Evolutionary conservation across 2,797 vertebrate genomes (phyloP), one percentile per base, ranked within the genome.

Genomic region (Acropternis orthonyx): DNA sequence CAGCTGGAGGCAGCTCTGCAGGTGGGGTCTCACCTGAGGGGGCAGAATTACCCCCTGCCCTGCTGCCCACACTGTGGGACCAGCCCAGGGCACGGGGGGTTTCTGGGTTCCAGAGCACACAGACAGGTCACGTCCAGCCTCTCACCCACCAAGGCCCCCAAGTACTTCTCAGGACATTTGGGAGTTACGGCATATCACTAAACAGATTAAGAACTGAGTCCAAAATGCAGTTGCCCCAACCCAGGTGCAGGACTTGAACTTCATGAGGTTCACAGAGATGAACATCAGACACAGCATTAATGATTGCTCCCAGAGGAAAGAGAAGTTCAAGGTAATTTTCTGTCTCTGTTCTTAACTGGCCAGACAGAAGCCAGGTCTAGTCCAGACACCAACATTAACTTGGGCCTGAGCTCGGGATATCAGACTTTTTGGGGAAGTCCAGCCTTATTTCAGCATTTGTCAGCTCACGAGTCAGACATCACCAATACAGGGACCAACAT

Each of bases 51-150:
- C 20, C 48, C 21, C 28, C 23, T 51, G 20, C 1, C 21, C 62
- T 67, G 48, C 48, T 44, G 55, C 19, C 36, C 62, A 49, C 0
- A 0, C 41, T 66, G 34, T 41, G 26, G 52, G 46, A 48, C 54
- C 15, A 49, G 51, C 19, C 22, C 68, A 65, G 62, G 21, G 39
- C 3, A 26, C 12, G 12, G n/a, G 3, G 21, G 14, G 13, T 14
- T 44, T 55, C 46, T 56, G n/a, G 7, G 20, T 30, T 36, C 4
- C 1, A 71, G 46, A 0, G 0, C 54, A 62, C 19, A 15, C 2
- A 11, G 17, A 4, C 2, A 0, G 21, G 21, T 12, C 15, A 22
- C 2, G 3, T 21, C 19, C 36, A 49, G 10, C 10, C 83, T 27
- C 36, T 73, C 46, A 34, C 1, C 15, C 41, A 55, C 14, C 32